Evolutionary conservation across 2,888 invertebrate species (phyloP).

Genomic region (Lissocephala sabroskyi): DNA sequence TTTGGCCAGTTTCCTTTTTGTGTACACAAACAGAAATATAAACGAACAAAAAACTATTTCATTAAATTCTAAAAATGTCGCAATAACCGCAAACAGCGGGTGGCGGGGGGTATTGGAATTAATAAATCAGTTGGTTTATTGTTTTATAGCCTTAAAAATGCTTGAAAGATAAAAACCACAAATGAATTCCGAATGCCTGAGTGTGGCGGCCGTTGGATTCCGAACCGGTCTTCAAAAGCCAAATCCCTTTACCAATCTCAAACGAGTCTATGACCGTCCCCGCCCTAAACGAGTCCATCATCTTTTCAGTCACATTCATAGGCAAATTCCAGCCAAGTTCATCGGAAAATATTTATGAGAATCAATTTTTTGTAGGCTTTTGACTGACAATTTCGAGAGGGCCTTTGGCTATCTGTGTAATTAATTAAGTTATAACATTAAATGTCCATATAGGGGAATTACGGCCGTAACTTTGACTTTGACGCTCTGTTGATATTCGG

Average conservation of each 20-base stretch:
- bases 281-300: too few relatives aligned
- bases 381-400: too few relatives aligned
- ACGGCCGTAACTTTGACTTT: conserved; percentile 54
- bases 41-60: not conserved
- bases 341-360: conserved; percentile 23
- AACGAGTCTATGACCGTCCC: too few relatives aligned
- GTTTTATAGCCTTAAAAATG: conserved; percentile 33
- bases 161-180: conserved; percentile 57
- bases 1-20: too few relatives aligned
- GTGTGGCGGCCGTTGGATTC: too few relatives aligned
- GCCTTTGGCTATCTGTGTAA: too few relatives aligned
- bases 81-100: too few relatives aligned
- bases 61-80: conserved; percentile 6
- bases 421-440: conserved; percentile 63
- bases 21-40: too few relatives aligned
- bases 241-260: too few relatives aligned
- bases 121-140: conserved; percentile 51
- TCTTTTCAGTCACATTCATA: conserved; percentile 28
- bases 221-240: too few relatives aligned
- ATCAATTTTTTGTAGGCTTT: conserved; percentile 14
- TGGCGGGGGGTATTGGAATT: too few relatives aligned
- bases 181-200: conserved; percentile 57
- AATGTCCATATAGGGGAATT: conserved; percentile 57
- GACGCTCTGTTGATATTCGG: conserved; percentile 7
- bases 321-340: conserved; percentile 14